These are phyloP conservation scores for Drosophila mulleri DNA, from an alignment of 2,888 invertebrate species.

Conservation along the genomic window DNA sequence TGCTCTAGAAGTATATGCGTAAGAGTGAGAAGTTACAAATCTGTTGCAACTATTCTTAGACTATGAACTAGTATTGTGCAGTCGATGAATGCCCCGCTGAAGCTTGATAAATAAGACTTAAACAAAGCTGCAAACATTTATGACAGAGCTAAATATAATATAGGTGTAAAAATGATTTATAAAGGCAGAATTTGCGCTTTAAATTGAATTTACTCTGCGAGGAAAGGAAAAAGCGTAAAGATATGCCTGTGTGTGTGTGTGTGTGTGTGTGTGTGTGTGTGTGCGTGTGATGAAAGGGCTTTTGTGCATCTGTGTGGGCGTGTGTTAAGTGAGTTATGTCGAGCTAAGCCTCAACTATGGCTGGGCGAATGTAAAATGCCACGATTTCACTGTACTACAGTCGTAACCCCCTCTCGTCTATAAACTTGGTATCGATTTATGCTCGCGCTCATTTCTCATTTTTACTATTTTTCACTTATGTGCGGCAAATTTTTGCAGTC, in stretches of 20 bases:
- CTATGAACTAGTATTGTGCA: neutral
- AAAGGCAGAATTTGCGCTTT: conserved; percentile 25
- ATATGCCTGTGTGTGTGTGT: neutral
- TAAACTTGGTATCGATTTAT: conserved; percentile 67
- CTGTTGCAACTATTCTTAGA: too few species aligned
- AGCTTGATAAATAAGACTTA: conserved; percentile 4
- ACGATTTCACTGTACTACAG: conserved; percentile 16
- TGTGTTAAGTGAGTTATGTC: conserved; percentile 28
- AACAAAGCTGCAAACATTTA: conserved; percentile 4
- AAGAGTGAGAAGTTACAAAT: too few species aligned
- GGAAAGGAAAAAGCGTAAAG: neutral
- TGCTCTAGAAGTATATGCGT: too few species aligned
- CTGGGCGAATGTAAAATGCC: conserved; percentile 37
- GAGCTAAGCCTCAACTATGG: conserved; percentile 22
- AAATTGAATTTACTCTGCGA: conserved; percentile 52
- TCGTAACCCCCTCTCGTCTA: conserved; percentile 7
- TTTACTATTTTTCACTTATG: conserved; percentile 51
- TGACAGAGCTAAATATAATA: conserved; percentile 33
- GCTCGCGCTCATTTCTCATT: conserved; percentile 62
- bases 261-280: neutral
- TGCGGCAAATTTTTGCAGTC: conserved; percentile 52
- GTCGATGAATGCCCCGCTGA: too few species aligned
- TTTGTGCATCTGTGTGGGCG: conserved; percentile 1
- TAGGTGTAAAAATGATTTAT: conserved; percentile 33
- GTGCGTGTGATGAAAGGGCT: neutral